Percentiles rank a stretch among this genome's conserved stretches.
Evolutionary conservation across 2,113 vertebrate species (phyloP).

Genomic region (Austrofundulus limnaeus): DNA sequence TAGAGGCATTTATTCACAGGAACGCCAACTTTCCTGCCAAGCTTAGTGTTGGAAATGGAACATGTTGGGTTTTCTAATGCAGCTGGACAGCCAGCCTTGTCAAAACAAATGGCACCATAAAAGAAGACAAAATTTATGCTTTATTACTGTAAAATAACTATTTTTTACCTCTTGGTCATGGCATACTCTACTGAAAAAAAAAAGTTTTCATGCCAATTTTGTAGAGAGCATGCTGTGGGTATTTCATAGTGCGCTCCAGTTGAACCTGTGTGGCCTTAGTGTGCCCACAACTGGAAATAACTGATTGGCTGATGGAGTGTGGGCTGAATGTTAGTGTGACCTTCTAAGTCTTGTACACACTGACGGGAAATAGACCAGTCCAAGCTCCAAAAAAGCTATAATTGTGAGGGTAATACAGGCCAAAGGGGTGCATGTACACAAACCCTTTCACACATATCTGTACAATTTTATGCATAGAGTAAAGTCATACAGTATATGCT

Average conservation of each 20-base stretch:
- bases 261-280: slow-evolving; percentile 36
- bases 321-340: slow-evolving; percentile 69
- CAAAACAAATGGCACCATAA: background rate
- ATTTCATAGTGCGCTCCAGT: slow-evolving; percentile 39
- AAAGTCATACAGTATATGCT: slow-evolving; percentile 44
- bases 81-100: background rate
- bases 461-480: slow-evolving; percentile 21
- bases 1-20: background rate
- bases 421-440: slow-evolving; percentile 46
- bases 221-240: slow-evolving; percentile 15
- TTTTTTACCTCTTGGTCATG: background rate
- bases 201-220: background rate
- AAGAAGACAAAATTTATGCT: background rate
- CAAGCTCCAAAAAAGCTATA: slow-evolving; percentile 75
- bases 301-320: slow-evolving; percentile 66
- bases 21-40: background rate
- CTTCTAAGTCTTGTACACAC: slow-evolving; percentile 63
- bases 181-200: background rate
- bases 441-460: slow-evolving; percentile 4
- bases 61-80: background rate
- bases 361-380: slow-evolving; percentile 69
- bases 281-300: slow-evolving; percentile 50
- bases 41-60: background rate
- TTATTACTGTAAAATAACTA: background rate
- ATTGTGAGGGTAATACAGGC: slow-evolving; percentile 56